These are phyloP conservation scores for Phymastichus coffea DNA, from an alignment of 1,140 invertebrate genomes.

Conservation along the genomic window DNA sequence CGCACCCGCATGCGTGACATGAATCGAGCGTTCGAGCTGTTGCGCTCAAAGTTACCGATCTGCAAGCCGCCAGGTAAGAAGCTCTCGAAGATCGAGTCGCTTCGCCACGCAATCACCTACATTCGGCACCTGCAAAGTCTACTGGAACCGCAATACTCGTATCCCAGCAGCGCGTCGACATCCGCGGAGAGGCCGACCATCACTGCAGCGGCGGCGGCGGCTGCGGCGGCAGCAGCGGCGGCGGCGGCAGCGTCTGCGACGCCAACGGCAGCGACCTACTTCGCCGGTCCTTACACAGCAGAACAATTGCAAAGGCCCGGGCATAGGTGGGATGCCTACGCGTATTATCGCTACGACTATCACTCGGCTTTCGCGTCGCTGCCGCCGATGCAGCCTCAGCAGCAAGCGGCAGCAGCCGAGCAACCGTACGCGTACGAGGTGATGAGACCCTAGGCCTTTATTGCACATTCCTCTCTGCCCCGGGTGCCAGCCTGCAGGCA, in stretches of 20 bases:
- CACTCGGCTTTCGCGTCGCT: conserved; percentile 44
- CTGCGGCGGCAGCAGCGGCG: conserved; percentile 21
- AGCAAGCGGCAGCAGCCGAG: conserved; percentile 29
- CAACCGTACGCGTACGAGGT: background rate
- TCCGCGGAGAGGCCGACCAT: background rate
- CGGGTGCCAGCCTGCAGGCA: too few species aligned
- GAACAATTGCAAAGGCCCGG: conserved; percentile 45
- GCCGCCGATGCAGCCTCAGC: conserved; percentile 18
- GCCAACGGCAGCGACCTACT: conserved; percentile 9
- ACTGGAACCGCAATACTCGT: conserved; percentile 52
- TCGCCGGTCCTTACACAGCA: conserved; percentile 33
- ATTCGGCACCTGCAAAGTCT: conserved; percentile 74
- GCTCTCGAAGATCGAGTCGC: conserved; percentile 82
- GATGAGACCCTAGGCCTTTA: background rate
- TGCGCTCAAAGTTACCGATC: conserved; percentile 75
- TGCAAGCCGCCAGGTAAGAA: conserved; percentile 86
- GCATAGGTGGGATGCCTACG: conserved; percentile 49
- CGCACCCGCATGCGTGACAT: conserved; percentile 84
- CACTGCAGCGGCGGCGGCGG: conserved; percentile 29
- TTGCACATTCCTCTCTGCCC: too few species aligned
- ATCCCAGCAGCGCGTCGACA: background rate
- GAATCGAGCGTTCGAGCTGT: conserved; percentile 80
- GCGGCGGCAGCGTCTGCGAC: background rate
- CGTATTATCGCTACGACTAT: conserved; percentile 53
- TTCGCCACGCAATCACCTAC: conserved; percentile 80